Percentiles rank a stretch among this genome's conserved stretches.
Evolutionary conservation across 2,113 vertebrate species (phyloP).

Genomic region (Tetraodon nigroviridis): DNA sequence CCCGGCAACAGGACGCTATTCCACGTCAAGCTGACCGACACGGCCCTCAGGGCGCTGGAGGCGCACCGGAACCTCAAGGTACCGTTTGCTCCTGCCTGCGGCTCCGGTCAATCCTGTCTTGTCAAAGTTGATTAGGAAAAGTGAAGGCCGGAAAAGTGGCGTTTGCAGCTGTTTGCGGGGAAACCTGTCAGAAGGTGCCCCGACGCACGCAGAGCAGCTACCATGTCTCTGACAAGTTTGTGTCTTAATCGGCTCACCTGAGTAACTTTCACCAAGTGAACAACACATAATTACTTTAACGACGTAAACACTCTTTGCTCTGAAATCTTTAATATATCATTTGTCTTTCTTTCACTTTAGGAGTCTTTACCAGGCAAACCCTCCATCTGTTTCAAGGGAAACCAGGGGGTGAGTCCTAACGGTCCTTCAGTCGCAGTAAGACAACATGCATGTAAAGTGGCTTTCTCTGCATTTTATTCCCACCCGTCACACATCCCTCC

Average conservation of each 20-base stretch:
- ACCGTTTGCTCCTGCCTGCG: constrained; percentile 2
- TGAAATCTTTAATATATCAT: background rate
- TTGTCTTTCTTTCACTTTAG: constrained; percentile 39
- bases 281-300: constrained; percentile 9
- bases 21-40: constrained; percentile 80
- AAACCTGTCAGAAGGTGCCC: constrained; percentile 2
- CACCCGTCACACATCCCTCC: background rate
- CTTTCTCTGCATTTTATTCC: too few species aligned
- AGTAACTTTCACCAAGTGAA: constrained; percentile 14
- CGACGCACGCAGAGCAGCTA: too few species aligned
- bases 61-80: constrained; percentile 81
- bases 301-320: background rate
- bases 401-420: constrained; percentile 71
- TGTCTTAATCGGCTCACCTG: constrained; percentile 24
- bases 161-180: constrained; percentile 43
- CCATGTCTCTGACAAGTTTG: constrained; percentile 9
- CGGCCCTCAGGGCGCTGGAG: constrained; percentile 78
- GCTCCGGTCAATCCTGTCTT: too few species aligned
- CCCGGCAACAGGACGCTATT: constrained; percentile 67
- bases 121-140: too few species aligned
- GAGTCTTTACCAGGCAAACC: constrained; percentile 66
- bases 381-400: constrained; percentile 77
- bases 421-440: too few species aligned
- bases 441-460: too few species aligned
- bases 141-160: constrained; percentile 37